Base-by-base conservation (phyloP, 2,888 invertebrate species). In the Netelia melanura region DNA sequence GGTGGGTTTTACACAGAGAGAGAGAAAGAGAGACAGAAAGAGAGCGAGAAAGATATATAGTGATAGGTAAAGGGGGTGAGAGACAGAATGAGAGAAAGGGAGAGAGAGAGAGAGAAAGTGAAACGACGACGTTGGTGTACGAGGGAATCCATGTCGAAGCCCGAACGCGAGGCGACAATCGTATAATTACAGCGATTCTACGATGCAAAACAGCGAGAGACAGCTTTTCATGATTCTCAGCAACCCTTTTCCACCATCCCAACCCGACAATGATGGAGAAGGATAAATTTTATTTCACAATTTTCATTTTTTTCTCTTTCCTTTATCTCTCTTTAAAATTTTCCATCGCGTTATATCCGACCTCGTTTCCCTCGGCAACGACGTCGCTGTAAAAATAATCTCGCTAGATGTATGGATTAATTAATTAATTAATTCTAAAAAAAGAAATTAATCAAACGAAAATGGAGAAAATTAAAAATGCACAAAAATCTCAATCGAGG, bases 121-220 rank as follows among this genome's bases (percentile, higher is more conserved):
- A 70, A 44, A 54, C 72, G 72, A 80, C 80, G 80, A 8, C 21
- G 65, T 25, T 43, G 10, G 38, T 44, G 79, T 65, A 54, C 79
- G 58, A 61, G 75, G 79, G 82, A 85, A 85, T 85, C 82, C 79
- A 82, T 76, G 79, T 85, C 82, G 82, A 85, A 82, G 44, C 84
- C 71, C 77, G 61, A 77, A 56, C 52, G 23, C 65, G 38, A 61
- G 44, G 62, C 52, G 72, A 85, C 82, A 85, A 85, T 85, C 79
- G 79, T 79, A 79, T 82, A 80, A 85, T 85, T 82, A 79, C 64
- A 79, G 70, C 67, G 65, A 71, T 71, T 72, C 58, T 68, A 10
- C 68, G 54, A 74, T 79, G 62, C 77, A 75, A 64, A 82, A 38
- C 64, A 74, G 43, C 54, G 58, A 10, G 38, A 70, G 54, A 23